Evolutionary conservation across 30 jellyfish, hydroid and myxozoan species (phyloP), one percentile per base, ranked within the genome.

Genomic region (Aurelia coerulea): DNA sequence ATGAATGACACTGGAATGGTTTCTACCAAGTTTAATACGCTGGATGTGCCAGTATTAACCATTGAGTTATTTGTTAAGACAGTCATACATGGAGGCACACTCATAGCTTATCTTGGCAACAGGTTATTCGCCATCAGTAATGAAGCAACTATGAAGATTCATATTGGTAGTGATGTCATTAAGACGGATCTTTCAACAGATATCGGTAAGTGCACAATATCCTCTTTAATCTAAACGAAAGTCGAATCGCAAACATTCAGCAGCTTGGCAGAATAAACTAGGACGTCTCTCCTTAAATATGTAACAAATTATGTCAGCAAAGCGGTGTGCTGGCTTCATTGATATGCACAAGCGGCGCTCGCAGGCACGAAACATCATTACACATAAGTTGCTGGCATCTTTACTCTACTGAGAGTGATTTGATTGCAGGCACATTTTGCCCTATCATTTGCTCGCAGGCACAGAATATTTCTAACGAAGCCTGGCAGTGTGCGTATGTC

Each of bases 1-100:
- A 3, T 83, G 78, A 71, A 85, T 10, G 94, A 85, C 74, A 85
- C 88, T 23, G 88, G 94, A 15, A 64, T 85, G 41, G 39, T 68
- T 52, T 81, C 94, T 19, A 41, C 77, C 12, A 11, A 2, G 56
- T 31, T 85, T 51, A 31, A 13, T 6, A 18, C 81, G 1, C 76
- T 76, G 4, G 56, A 85, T 62, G 42, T 29, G 17, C 83, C 88
- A 16, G 79, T 85, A 13, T 66, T 85, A 56, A 72, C 88, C 0
- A 1, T 85, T 11, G 88, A 85, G 37, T 34, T 85, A 19, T 65
- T 10, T 65, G 53, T 85, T 4, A 73, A 85, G 46, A 59, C 94
- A 19, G 10, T 73, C 11, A 13, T 42, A 31, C 80, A 85, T 56
- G 94, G 94, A 59, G 94, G 94, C 29, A 74, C 84, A 10, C 58